Conservation (phyloP, 2,888 invertebrate genomes). For the Bhutanitis thaidina region DNA sequence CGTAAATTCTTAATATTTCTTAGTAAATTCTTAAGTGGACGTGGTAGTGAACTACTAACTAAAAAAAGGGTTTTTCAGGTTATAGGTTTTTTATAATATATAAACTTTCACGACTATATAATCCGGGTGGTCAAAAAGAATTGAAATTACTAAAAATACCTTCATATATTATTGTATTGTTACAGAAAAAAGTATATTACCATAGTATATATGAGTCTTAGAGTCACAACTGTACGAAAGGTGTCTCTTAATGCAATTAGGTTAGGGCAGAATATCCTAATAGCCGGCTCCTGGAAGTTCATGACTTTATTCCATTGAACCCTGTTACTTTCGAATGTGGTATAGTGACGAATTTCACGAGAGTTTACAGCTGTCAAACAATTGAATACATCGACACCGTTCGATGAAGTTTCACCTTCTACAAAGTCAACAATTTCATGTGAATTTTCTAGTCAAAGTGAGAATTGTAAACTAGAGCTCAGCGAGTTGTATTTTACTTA, state of each 20-base stretch:
- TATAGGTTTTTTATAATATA: too few species aligned
- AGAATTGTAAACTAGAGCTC: too few species aligned
- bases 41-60: too few species aligned
- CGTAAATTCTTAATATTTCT: too few species aligned
- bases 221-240: slow-evolving; percentile 70
- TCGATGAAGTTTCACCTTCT: slow-evolving; percentile 36
- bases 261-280: slow-evolving; percentile 74
- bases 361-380: slow-evolving; percentile 43
- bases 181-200: slow-evolving; percentile 36
- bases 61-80: too few species aligned
- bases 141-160: too few species aligned
- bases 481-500: too few species aligned
- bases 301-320: slow-evolving; percentile 76
- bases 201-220: slow-evolving; percentile 73
- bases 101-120: too few species aligned
- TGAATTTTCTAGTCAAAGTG: neutral
- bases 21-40: too few species aligned
- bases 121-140: too few species aligned
- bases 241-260: slow-evolving; percentile 73
- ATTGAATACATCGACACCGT: slow-evolving; percentile 48
- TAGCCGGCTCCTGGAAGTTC: slow-evolving; percentile 71
- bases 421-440: neutral
- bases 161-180: too few species aligned
- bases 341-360: slow-evolving; percentile 51
- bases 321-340: slow-evolving; percentile 70